Conservation (phyloP, 2,113 vertebrate species). For the Rhynchomys soricoides region DNA sequence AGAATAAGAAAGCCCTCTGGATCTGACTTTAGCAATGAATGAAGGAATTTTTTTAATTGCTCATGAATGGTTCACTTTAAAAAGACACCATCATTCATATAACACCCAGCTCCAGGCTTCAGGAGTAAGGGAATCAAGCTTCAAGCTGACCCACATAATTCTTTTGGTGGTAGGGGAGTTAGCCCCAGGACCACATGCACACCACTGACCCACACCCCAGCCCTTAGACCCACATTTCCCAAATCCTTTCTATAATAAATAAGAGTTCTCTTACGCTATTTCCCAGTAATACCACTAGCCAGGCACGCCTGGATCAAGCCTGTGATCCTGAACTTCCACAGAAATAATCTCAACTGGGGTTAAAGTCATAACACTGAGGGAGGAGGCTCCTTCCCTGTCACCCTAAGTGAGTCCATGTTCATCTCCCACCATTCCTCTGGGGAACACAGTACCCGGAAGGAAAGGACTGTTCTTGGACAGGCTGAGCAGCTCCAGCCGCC, state of each 20-base stretch:
- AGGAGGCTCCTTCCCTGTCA: neutral
- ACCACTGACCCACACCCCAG: neutral
- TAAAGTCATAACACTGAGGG: neutral
- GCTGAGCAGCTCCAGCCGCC: neutral
- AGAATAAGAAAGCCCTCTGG: conserved; percentile 63
- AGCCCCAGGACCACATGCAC: neutral
- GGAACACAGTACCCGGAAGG: neutral
- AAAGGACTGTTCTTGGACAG: conserved; percentile 21
- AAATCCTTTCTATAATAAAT: neutral
- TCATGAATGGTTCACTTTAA: conserved; percentile 70
- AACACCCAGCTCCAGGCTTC: conserved; percentile 54
- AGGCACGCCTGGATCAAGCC: neutral
- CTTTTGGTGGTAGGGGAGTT: neutral
- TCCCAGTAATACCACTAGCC: conserved; percentile 4
- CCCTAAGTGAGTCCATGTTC: conserved; percentile 18
- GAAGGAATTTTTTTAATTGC: conserved; percentile 75
- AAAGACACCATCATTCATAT: conserved; percentile 66
- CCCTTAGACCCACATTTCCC: conserved; percentile 3
- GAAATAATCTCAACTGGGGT: neutral
- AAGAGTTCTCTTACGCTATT: neutral
- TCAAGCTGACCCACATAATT: neutral
- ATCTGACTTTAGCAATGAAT: conserved; percentile 62
- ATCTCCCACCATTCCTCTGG: neutral
- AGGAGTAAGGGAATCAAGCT: conserved; percentile 46
- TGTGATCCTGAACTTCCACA: neutral